Conservation (phyloP, 2,888 invertebrate species). For the Hypena proboscidalis region DNA sequence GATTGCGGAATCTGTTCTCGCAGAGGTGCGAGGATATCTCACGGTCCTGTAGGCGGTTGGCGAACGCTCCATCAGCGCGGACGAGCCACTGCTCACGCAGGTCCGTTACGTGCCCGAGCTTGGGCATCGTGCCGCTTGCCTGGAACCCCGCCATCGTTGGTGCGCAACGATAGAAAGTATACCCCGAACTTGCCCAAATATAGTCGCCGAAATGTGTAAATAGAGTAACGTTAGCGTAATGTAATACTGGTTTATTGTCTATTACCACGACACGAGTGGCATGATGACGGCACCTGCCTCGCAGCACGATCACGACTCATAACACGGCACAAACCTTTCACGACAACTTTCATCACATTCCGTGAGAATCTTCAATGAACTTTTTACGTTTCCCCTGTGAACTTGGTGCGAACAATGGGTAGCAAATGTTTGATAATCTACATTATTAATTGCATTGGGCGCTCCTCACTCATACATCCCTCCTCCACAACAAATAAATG, state of each 20-base stretch:
- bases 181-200: constrained; percentile 41
- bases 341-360: constrained; percentile 73
- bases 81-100: constrained; percentile 81
- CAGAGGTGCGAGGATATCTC: constrained; percentile 80
- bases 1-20: constrained; percentile 78
- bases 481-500: constrained; percentile 48
- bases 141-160: constrained; percentile 71
- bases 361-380: constrained; percentile 67
- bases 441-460: constrained; percentile 64
- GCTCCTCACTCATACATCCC: constrained; percentile 55
- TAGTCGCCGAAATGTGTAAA: constrained; percentile 37
- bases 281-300: constrained; percentile 45
- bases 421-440: constrained; percentile 69
- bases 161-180: constrained; percentile 49
- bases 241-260: constrained; percentile 47
- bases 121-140: constrained; percentile 78
- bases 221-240: constrained; percentile 43
- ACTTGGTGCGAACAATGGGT: constrained; percentile 69
- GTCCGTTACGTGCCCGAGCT: constrained; percentile 78
- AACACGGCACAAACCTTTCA: constrained; percentile 43
- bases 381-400: constrained; percentile 73
- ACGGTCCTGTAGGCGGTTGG: constrained; percentile 78
- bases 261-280: constrained; percentile 46
- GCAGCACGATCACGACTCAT: constrained; percentile 29
- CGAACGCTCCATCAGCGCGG: constrained; percentile 77